Conservation (phyloP, 2,797 vertebrate species). For the Synanceia verrucosa region DNA sequence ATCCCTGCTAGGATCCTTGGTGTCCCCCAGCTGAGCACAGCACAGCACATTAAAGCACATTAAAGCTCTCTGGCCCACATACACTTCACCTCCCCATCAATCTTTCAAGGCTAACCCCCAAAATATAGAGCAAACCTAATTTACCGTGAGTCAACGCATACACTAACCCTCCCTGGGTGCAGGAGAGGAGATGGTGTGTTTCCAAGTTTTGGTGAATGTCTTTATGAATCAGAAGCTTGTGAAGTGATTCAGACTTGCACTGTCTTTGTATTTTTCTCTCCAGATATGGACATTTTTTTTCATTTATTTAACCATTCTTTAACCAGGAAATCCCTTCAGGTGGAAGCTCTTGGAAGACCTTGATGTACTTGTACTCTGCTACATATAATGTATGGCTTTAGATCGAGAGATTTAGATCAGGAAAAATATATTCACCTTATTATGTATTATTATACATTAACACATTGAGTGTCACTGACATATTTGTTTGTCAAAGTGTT, state of each 20-base stretch:
- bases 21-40: not conserved
- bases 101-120: slow-evolving; percentile 49
- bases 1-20: not conserved
- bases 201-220: not conserved
- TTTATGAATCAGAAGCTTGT: not conserved
- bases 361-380: no score
- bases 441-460: no score
- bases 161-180: not conserved
- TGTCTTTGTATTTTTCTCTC: not conserved
- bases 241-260: not conserved
- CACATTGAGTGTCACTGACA: no score
- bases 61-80: slow-evolving; percentile 44
- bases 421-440: no score
- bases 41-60: slow-evolving; percentile 42
- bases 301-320: no score
- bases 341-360: no score
- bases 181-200: not conserved
- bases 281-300: no score
- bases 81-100: slow-evolving; percentile 44
- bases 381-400: no score
- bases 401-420: no score
- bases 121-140: slow-evolving; percentile 55
- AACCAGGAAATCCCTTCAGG: no score
- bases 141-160: slow-evolving; percentile 16
- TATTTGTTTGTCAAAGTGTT: no score